These are phyloP conservation scores for Eublepharis macularius DNA, from an alignment of 2,113 vertebrate species.

Conservation along the genomic window DNA sequence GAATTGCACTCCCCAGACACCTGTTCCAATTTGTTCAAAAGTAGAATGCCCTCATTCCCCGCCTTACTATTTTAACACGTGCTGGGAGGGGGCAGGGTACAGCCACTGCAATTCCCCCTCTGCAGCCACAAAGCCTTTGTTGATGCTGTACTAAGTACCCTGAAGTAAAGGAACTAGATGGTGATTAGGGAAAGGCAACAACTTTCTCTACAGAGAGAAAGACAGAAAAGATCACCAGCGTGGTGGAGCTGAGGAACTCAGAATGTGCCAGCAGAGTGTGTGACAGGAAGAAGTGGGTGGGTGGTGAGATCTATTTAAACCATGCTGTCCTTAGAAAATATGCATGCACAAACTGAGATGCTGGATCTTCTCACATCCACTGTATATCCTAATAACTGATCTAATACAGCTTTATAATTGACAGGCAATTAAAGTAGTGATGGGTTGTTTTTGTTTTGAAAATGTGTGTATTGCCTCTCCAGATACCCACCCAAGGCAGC, in stretches of 20 bases:
- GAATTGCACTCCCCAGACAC: no score
- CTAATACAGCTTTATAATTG: not conserved
- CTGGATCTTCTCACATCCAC: not conserved
- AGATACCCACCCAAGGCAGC: no score
- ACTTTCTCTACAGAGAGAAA: not conserved
- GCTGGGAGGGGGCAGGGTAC: no score
- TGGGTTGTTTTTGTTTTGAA: no score
- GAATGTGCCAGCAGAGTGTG: not conserved
- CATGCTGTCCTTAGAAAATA: not conserved
- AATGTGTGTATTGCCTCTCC: no score
- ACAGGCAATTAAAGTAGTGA: not conserved
- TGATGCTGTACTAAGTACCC: no score
- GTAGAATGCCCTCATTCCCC: no score
- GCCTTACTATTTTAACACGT: no score
- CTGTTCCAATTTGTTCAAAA: no score
- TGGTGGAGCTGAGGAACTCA: not conserved
- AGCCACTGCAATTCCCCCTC: no score
- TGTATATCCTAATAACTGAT: not conserved
- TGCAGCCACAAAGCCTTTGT: no score
- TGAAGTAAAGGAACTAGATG: not conserved
- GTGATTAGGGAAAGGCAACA: not conserved
- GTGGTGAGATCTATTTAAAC: not conserved
- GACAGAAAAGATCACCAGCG: conserved; percentile 3
- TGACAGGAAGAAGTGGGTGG: not conserved
- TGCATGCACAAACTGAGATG: not conserved